Conservation (phyloP, 2,113 vertebrate genomes). For the Baryphthengus martii region DNA sequence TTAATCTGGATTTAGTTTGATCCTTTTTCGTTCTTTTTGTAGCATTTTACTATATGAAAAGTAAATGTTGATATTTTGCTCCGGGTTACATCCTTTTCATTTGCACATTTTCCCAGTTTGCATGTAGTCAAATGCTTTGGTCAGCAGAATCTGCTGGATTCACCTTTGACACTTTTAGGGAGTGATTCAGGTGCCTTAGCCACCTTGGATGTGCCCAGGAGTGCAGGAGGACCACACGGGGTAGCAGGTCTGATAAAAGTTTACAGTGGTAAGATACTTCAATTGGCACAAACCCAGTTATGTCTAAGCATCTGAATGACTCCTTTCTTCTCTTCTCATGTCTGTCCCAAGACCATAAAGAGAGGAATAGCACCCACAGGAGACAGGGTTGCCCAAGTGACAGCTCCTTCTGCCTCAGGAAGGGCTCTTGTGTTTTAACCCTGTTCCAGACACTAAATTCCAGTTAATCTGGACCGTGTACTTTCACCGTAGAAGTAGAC, state of each 20-base stretch:
- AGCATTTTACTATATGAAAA: neutral
- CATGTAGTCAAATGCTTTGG: neutral
- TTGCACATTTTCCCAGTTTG: neutral
- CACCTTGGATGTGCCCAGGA: neutral
- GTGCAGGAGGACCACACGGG: accelerated
- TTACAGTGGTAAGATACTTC: neutral
- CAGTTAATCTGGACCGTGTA: neutral
- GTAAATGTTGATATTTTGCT: neutral
- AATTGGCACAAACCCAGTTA: neutral
- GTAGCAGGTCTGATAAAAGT: neutral
- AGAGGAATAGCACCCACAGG: neutral
- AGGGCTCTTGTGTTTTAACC: neutral
- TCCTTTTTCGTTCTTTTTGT: neutral
- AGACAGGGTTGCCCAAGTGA: neutral
- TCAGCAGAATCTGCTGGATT: neutral
- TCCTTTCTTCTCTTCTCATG: neutral
- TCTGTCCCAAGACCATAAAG: neutral
- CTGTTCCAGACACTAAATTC: neutral
- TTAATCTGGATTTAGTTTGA: neutral
- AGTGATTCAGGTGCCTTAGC: neutral
- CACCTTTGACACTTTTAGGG: neutral
- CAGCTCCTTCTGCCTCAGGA: neutral
- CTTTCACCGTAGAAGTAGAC: neutral
- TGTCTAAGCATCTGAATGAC: neutral
- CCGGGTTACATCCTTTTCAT: neutral